Evolutionary conservation across 2,113 vertebrate species (phyloP), one percentile per base, ranked within the genome.

Genomic region (Acrocephalus arundinaceus): DNA sequence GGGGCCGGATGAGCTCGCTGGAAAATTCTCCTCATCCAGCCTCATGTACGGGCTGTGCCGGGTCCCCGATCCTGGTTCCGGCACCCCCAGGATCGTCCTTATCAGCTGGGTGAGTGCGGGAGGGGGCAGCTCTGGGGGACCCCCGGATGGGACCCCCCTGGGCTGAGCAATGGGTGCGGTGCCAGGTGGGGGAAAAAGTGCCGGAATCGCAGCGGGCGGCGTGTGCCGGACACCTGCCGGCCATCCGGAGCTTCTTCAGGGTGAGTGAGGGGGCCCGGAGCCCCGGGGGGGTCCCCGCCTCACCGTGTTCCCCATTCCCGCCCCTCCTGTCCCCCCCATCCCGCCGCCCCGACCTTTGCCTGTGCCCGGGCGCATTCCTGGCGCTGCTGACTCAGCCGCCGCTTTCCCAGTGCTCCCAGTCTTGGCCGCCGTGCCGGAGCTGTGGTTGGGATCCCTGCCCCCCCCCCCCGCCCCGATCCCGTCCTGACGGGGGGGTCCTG

Each of bases 31-130:
- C 39, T 76, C 43, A 23, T 84, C 96, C 87, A 97, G 96, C 78
- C 61, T 98, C 59, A 98, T 98, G 91, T 99, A 99, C 33, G 98
- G 98, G 28, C 96, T 99, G 54, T 98, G 98, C 96, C 98, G 98
- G 65, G 30, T 98, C 58, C 95, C 39, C 20, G 96, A 95, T 22
- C 70, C 94, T 3, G 93, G 97, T 48, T 83, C 94, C 3, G 97
- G 97, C 67, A 80, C 83, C 43, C 97, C 97, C 35, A 97, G 93
- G 65, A 62, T 98, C 9, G 93, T 97, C 73, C 96, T 99, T 96
- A 98, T 99, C 97, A 97, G 45, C 96, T 99, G 98, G 98, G 98
- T 99, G 95, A 98, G 98, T 90, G 61, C 3, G 16, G 41, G 35
- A 35, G 65, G 52, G 37, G 4, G 2, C 17, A 66, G 35, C 49